Evolutionary conservation across 2,797 vertebrate species (phyloP).

Genomic region (Pseudomugil tenellus): DNA sequence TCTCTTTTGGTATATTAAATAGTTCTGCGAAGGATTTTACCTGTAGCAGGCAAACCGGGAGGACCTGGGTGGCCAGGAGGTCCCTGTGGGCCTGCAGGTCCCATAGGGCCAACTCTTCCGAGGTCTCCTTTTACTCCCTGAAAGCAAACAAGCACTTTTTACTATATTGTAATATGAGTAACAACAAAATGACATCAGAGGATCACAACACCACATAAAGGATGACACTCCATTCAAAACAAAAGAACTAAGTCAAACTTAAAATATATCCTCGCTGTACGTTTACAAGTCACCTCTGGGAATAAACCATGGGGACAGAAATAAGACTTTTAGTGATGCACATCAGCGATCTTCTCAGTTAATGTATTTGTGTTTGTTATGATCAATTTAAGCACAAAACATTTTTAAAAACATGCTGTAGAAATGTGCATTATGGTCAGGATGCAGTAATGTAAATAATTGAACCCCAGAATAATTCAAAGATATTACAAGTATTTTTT

Average conservation of each 20-base stretch:
- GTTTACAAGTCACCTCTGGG: neutral
- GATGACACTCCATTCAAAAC: conserved; percentile 8
- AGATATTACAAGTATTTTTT: neutral
- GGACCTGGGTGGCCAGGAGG: conserved; percentile 89
- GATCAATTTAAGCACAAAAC: neutral
- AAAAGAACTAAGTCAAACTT: conserved; percentile 1
- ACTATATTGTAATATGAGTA: no score
- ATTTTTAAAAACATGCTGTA: neutral
- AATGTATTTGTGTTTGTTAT: neutral
- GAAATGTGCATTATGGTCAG: neutral
- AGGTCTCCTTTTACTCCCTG: conserved; percentile 92
- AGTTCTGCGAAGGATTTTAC: conserved; percentile 67
- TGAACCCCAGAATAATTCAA: neutral
- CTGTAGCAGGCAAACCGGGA: conserved; percentile 88
- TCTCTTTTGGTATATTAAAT: neutral
- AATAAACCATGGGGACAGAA: neutral
- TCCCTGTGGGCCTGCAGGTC: conserved; percentile 91
- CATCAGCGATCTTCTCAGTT: neutral
- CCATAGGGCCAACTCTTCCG: conserved; percentile 85
- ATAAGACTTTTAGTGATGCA: neutral
- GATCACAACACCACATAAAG: no score
- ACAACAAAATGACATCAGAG: no score
- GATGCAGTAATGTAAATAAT: neutral
- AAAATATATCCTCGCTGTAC: neutral
- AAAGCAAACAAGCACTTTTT: conserved; percentile 11